phyloP scores from a whole-genome alignment of 1,140 invertebrate species.

The Apocrypta bakeri region DNA sequence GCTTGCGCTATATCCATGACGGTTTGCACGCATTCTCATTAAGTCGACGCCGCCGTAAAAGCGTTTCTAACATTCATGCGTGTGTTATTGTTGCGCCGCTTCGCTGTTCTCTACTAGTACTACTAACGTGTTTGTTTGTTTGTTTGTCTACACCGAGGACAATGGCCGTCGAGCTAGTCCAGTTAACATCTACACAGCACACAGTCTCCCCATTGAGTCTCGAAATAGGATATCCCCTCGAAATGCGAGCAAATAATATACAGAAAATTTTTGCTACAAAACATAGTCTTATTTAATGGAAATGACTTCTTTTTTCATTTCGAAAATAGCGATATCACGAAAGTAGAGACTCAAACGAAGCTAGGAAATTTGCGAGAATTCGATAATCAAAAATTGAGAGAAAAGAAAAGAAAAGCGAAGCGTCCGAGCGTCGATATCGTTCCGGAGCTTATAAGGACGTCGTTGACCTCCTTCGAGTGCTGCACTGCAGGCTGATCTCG shows the following conservation, averaged over 20 bases:
- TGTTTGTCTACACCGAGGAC: neutral
- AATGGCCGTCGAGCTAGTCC: neutral
- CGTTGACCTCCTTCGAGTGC: slow-evolving; percentile 67
- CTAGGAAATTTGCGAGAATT: neutral
- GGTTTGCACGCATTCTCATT: neutral
- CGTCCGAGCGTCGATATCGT: slow-evolving; percentile 49
- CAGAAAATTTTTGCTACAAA: neutral
- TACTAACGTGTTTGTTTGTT: slow-evolving; percentile 1
- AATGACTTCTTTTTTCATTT: too few relatives aligned
- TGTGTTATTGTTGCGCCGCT: neutral
- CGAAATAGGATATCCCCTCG: slow-evolving; percentile 5
- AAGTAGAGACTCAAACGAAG: neutral
- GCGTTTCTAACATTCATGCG: neutral
- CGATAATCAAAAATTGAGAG: neutral
- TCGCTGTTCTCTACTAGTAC: too few relatives aligned
- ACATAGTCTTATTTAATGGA: too few relatives aligned
- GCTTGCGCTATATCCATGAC: too few relatives aligned
- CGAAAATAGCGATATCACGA: neutral
- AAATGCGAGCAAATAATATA: neutral
- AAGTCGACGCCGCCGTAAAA: neutral
- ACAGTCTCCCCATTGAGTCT: neutral
- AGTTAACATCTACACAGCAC: neutral
- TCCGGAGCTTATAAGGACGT: slow-evolving; percentile 68
- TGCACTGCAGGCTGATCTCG: slow-evolving; percentile 46
- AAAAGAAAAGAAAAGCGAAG: neutral